These are phyloP conservation scores for Euproctis similis DNA, from an alignment of 2,888 invertebrate genomes.

Conservation along the genomic window DNA sequence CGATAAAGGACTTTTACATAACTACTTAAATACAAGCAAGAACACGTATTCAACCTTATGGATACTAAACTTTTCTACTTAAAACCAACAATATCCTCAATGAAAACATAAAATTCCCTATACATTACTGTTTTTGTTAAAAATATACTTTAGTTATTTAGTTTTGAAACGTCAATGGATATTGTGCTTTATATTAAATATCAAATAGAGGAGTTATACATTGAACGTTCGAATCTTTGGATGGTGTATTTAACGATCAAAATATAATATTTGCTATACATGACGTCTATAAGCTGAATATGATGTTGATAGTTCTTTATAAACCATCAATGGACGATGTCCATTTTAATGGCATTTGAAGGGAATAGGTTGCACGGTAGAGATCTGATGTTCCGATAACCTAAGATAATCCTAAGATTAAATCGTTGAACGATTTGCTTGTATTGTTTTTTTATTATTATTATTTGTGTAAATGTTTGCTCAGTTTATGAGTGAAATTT, in stretches of 20 bases:
- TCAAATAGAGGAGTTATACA: slow-evolving; percentile 16
- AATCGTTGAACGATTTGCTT: slow-evolving; percentile 60
- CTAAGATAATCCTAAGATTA: slow-evolving; percentile 62
- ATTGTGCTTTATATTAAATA: not conserved
- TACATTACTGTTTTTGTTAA: slow-evolving; percentile 19
- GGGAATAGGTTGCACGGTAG: no score
- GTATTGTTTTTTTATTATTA: no score
- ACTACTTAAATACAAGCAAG: slow-evolving; percentile 56
- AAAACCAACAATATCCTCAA: slow-evolving; percentile 1
- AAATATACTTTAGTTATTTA: not conserved
- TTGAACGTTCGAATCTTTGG: no score
- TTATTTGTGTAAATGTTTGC: no score
- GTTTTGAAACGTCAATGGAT: slow-evolving; percentile 21
- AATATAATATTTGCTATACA: no score
- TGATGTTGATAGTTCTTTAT: no score
- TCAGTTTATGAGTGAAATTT: no score
- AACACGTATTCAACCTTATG: slow-evolving; percentile 49
- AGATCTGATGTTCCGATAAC: slow-evolving; percentile 57
- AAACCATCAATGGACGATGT: no score
- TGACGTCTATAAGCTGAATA: no score
- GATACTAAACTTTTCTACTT: slow-evolving; percentile 19
- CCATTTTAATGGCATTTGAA: no score
- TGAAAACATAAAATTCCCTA: not conserved
- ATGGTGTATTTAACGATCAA: no score
- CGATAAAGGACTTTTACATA: slow-evolving; percentile 52